Evolutionary conservation across 2,113 vertebrate species (phyloP).

Genomic region (Trachemys scripta): DNA sequence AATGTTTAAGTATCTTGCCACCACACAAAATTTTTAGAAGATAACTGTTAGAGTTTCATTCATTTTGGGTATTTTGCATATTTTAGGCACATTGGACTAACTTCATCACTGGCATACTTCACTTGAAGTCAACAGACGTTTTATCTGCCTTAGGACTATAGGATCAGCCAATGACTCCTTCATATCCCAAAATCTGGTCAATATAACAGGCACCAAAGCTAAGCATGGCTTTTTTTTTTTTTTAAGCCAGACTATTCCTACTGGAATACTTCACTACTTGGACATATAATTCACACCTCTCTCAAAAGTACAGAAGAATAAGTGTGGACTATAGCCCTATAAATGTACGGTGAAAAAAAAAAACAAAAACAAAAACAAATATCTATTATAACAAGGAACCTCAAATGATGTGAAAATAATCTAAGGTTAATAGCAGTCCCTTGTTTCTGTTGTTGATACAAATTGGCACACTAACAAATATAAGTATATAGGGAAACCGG

Average conservation of each 20-base stretch:
- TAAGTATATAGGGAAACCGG: background rate
- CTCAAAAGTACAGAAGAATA: background rate
- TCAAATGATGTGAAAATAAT: background rate
- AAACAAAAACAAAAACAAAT: background rate
- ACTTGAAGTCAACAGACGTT: background rate
- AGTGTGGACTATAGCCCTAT: background rate
- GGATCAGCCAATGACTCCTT: background rate
- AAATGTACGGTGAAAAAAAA: background rate
- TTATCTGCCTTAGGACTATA: background rate
- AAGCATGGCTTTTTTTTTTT: background rate
- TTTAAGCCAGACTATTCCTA: background rate
- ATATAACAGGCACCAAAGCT: background rate
- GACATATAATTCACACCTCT: background rate
- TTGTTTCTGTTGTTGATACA: background rate
- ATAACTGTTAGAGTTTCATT: background rate
- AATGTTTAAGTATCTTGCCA: background rate
- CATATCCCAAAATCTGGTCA: background rate
- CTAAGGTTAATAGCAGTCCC: background rate
- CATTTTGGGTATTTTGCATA: background rate
- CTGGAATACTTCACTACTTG: background rate
- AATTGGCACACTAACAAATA: background rate
- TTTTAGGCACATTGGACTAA: background rate
- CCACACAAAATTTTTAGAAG: background rate
- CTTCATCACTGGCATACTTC: background rate
- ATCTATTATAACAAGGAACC: background rate